These are phyloP conservation scores for Cottus gobio DNA, from an alignment of 2,113 vertebrate genomes.

Conservation along the genomic window DNA sequence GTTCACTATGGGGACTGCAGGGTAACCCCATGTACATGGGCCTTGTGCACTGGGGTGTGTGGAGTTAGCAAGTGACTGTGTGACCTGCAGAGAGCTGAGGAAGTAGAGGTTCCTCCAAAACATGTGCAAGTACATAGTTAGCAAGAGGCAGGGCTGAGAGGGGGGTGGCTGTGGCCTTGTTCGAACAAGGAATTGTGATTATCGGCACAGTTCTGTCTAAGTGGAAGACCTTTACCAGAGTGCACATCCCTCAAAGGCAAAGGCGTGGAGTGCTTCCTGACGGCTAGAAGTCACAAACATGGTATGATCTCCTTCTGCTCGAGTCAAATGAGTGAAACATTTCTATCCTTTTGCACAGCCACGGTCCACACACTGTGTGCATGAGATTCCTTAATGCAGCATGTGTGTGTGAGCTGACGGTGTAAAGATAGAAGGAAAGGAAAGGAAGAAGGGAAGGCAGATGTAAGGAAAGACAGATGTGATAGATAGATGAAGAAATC, in stretches of 20 bases:
- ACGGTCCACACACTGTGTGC: too few relatives aligned
- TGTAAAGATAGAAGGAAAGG: background rate
- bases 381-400: background rate
- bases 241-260: too few relatives aligned
- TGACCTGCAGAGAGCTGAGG: background rate
- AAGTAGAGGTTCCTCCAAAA: background rate
- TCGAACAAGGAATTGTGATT: too few relatives aligned
- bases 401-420: background rate
- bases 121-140: background rate
- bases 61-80: background rate
- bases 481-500: background rate
- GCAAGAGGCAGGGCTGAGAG: too few relatives aligned
- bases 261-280: too few relatives aligned
- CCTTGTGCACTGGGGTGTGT: background rate
- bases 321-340: background rate
- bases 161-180: too few relatives aligned
- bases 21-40: background rate
- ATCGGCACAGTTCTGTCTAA: too few relatives aligned
- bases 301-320: background rate
- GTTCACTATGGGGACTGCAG: background rate
- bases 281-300: background rate
- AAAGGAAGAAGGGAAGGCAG: too few relatives aligned
- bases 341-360: background rate
- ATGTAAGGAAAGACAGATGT: too few relatives aligned
- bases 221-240: too few relatives aligned